These are phyloP conservation scores for Serinus canaria DNA, from an alignment of 2,113 vertebrate genomes.

Conservation along the genomic window DNA sequence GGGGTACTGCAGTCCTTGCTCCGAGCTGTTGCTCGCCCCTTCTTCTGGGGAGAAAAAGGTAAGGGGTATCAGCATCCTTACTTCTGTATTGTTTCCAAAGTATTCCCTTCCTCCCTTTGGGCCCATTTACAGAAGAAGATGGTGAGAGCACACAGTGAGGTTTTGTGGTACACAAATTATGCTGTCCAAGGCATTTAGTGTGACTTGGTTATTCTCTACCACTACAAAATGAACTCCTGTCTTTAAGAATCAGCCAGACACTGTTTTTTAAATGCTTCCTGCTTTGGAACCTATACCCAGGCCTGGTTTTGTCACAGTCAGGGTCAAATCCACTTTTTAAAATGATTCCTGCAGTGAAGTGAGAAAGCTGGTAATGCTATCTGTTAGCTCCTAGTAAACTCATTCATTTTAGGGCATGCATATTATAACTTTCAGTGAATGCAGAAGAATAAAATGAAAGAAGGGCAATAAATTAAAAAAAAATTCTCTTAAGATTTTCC, in stretches of 20 bases:
- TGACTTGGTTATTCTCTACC: background rate
- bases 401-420: background rate
- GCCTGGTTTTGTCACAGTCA: background rate
- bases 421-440: background rate
- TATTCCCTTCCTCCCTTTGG: background rate
- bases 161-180: background rate
- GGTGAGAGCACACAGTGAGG: background rate
- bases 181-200: background rate
- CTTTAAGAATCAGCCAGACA: background rate
- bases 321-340: background rate
- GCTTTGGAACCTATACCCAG: background rate
- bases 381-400: background rate
- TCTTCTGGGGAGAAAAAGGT: background rate
- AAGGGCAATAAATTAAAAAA: background rate
- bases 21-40: background rate
- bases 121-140: background rate
- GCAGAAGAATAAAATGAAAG: background rate
- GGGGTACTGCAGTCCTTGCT: background rate
- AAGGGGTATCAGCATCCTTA: background rate
- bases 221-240: background rate
- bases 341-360: background rate
- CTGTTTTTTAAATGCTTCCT: background rate
- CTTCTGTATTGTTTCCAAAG: background rate
- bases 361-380: background rate
- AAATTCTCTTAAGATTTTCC: background rate